Evolutionary conservation across 1,140 invertebrate genomes (phyloP), one percentile per base, ranked within the genome.

Genomic region (Temnothorax longispinosus): DNA sequence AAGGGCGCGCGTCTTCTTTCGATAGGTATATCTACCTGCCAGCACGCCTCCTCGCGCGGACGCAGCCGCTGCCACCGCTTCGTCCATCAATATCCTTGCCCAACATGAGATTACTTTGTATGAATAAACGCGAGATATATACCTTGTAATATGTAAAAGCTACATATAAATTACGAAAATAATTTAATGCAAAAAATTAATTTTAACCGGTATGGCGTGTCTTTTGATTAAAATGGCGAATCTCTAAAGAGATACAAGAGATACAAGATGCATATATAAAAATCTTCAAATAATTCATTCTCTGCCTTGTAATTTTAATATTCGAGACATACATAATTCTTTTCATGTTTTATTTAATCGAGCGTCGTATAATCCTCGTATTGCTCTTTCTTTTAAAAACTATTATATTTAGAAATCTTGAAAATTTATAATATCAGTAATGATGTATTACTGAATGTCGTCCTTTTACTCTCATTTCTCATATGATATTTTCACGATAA

Each of bases 21-120:
- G 89, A 90, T 88, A 88, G 88, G 80, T 85, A 80, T 88, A 90
- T 90, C 78, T 74, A 89, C 86, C 72, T 72, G 88, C 50, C 32
- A 54, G 75, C 69, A 72, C 67, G 88, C 81, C 89, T 71, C 71
- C 64, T 38, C 67, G 52, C 67, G 41, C 67, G 52, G 52, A 27
- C 38, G 41, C 15, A 71, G 21, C 15, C 21, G 50, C 52, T 27
- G 69, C 67, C 38, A 52, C 54, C 67, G 67, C 54, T 74, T 35
- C 54, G 67, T 74, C 50, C 54, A 75, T 84, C 67, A 84, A 62
- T 84, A 75, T 84, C 58, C 80, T 75, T 3, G 27, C 56, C 8
- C 38, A 60, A 58, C 41, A 27, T 15, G 54, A 75, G 13, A 84
- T 60, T 35, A 62, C 71, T 82, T 75, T 75, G 71, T 32, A 21